Percentiles rank a stretch among this genome's conserved stretches.
Conservation (phyloP, 2,113 vertebrate genomes). For the Carassius auratus region DNA sequence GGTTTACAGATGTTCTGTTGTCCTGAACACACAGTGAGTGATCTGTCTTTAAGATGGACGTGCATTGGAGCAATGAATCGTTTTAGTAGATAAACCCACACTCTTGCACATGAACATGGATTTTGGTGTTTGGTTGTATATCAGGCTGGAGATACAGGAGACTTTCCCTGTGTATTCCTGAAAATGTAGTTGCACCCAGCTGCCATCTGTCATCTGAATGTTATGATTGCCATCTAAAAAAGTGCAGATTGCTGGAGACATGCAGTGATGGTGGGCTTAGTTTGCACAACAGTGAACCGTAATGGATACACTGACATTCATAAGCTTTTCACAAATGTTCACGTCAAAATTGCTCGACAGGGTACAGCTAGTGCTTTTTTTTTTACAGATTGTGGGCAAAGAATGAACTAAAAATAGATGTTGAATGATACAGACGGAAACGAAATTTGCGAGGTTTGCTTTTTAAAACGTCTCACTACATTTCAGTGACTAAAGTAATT, state of each 20-base stretch:
- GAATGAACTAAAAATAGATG: not conserved
- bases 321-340: constrained; percentile 12
- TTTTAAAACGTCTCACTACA: not conserved
- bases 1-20: constrained; percentile 22
- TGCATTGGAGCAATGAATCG: not conserved
- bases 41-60: constrained; percentile 27
- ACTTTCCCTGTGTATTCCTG: not conserved
- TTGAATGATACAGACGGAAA: not conserved
- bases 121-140: not conserved
- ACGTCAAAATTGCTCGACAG: not conserved
- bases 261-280: not conserved
- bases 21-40: constrained; percentile 23
- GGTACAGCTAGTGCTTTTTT: not conserved
- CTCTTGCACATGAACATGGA: not conserved
- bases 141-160: not conserved
- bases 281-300: not conserved
- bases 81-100: constrained; percentile 6
- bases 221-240: constrained; percentile 1
- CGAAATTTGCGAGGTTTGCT: not conserved
- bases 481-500: not conserved
- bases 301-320: not conserved
- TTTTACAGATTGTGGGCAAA: constrained; percentile 19
- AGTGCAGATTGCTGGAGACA: not conserved
- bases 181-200: not conserved
- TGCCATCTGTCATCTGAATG: not conserved